Conservation (phyloP, 2,888 invertebrate genomes). For the Chironomus riparius region DNA sequence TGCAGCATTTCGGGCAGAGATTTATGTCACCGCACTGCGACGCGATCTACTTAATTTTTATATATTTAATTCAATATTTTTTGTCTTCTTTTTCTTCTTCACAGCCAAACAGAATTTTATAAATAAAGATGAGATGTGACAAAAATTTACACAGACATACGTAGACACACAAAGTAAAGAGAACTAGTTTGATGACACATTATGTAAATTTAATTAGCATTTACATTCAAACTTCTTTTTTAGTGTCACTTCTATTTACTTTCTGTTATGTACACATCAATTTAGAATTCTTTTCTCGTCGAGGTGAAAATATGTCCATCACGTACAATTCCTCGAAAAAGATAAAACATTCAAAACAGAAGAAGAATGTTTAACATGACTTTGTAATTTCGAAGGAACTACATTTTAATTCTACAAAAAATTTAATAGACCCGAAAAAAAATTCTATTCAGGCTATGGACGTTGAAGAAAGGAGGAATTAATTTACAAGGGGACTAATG, state of each 20-base stretch:
- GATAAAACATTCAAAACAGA: neutral
- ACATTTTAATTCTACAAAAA: neutral
- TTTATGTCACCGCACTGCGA: slow-evolving; percentile 13
- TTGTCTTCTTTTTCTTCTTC: no score
- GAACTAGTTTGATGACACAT: slow-evolving; percentile 1
- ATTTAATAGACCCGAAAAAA: neutral
- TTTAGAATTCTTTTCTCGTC: neutral
- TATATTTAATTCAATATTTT: neutral
- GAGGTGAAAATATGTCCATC: slow-evolving; percentile 2
- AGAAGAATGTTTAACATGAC: neutral
- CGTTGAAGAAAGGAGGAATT: neutral
- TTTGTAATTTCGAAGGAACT: neutral
- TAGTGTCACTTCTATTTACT: neutral
- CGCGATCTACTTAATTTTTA: slow-evolving; percentile 23
- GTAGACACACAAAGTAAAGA: no score
- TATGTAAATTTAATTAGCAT: slow-evolving; percentile 18
- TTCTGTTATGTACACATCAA: neutral
- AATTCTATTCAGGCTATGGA: neutral
- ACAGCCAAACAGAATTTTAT: no score
- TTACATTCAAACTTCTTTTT: slow-evolving; percentile 6
- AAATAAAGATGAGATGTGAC: no score
- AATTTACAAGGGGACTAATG: neutral
- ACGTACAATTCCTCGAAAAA: neutral
- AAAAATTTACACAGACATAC: no score
- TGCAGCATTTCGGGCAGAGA: neutral